phyloP scores from a whole-genome alignment of 2,113 vertebrate genomes.

The Urocitellus parryii region DNA sequence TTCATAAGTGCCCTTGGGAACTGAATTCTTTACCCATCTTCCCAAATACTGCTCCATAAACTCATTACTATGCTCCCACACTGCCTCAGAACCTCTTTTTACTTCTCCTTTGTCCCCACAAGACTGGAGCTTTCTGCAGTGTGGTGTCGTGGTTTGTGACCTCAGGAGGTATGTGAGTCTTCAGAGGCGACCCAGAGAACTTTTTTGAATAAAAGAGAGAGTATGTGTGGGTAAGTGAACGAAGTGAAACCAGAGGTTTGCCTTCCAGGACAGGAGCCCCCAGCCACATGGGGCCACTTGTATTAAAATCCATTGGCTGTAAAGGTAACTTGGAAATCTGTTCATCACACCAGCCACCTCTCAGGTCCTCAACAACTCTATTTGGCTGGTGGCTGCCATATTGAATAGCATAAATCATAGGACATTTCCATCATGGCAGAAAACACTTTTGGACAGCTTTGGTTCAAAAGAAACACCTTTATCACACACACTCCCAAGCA shows the following conservation, averaged over 20 bases:
- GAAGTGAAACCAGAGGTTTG: no score
- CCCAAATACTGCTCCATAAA: rapidly evolving
- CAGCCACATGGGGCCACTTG: not conserved
- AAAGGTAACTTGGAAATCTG: not conserved
- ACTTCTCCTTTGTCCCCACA: not conserved
- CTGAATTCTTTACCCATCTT: not conserved
- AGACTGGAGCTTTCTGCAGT: not conserved
- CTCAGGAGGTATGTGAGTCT: not conserved
- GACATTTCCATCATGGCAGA: not conserved
- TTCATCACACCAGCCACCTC: not conserved
- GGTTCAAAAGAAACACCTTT: not conserved
- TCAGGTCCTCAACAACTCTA: not conserved
- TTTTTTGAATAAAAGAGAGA: not conserved
- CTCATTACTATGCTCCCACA: rapidly evolving
- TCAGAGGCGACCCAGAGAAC: not conserved
- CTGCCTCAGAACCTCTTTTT: not conserved
- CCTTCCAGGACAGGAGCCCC: no score
- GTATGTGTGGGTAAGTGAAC: not conserved
- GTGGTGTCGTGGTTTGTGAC: not conserved
- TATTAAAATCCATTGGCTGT: not conserved
- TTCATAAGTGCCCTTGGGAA: not conserved
- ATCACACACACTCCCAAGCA: not conserved
- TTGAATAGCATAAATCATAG: not conserved
- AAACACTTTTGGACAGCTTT: not conserved
- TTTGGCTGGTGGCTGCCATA: not conserved